Conservation (phyloP, 2,797 vertebrate genomes). For the Aulostomus chinensis region DNA sequence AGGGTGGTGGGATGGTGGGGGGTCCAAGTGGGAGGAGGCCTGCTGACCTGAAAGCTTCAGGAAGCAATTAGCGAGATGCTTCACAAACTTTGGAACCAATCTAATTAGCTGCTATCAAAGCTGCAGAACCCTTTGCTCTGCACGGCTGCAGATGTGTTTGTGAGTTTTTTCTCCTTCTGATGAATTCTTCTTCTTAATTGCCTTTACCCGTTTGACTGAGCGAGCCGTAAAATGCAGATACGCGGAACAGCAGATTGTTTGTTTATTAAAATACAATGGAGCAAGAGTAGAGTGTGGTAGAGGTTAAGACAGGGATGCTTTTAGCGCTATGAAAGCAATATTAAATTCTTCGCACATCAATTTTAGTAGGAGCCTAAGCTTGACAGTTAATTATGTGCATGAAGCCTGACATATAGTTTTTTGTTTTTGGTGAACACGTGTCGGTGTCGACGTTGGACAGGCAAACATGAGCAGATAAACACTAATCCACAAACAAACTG, state of each 20-base stretch:
- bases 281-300: slow-evolving; percentile 44
- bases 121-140: slow-evolving; percentile 65
- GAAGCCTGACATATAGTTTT: slow-evolving; percentile 32
- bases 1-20: slow-evolving; percentile 21
- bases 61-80: slow-evolving; percentile 77
- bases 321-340: slow-evolving; percentile 46
- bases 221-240: slow-evolving; percentile 72
- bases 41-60: slow-evolving; percentile 72
- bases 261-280: slow-evolving; percentile 74
- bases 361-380: slow-evolving; percentile 44
- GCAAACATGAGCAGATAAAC: slow-evolving; percentile 12
- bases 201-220: slow-evolving; percentile 77
- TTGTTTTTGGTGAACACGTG: slow-evolving; percentile 12
- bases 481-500: slow-evolving; percentile 2
- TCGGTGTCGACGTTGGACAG: no score
- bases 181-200: slow-evolving; percentile 75
- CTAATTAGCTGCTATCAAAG: slow-evolving; percentile 81
- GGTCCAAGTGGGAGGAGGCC: slow-evolving; percentile 65
- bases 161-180: slow-evolving; percentile 48
- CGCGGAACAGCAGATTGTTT: slow-evolving; percentile 75
- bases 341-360: slow-evolving; percentile 38
- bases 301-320: slow-evolving; percentile 53
- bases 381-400: slow-evolving; percentile 70
- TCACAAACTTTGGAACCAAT: slow-evolving; percentile 73
- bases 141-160: slow-evolving; percentile 61